Evolutionary conservation across 2,888 invertebrate genomes (phyloP).

Genomic region (Drosophila meridionalis): DNA sequence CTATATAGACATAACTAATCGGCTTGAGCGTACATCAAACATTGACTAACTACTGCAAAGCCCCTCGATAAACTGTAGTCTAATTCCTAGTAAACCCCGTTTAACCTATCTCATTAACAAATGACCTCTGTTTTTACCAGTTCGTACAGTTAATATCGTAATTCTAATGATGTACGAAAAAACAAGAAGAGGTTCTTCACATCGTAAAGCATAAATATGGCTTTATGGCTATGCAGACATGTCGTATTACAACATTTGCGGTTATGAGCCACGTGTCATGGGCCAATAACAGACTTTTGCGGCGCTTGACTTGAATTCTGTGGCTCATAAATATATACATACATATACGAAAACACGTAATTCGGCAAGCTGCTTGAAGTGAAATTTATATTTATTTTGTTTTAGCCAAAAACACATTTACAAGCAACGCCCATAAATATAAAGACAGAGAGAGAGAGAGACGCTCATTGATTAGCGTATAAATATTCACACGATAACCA

Average conservation of each 20-base stretch:
- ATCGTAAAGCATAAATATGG: conserved; percentile 26
- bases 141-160: background rate
- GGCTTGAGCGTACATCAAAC: background rate
- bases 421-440: conserved; percentile 53
- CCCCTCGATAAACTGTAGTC: background rate
- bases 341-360: conserved; percentile 29
- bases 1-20: background rate
- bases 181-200: conserved; percentile 8
- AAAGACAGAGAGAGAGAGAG: conserved; percentile 9
- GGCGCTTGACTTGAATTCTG: conserved; percentile 10
- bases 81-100: background rate
- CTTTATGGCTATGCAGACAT: conserved; percentile 32
- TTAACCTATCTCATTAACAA: background rate
- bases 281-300: conserved; percentile 30
- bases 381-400: conserved; percentile 28
- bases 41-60: background rate
- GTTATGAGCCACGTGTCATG: conserved; percentile 43
- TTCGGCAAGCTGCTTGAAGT: conserved; percentile 25
- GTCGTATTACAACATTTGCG: conserved; percentile 18
- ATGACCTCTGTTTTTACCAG: background rate
- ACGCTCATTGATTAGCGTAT: conserved; percentile 66
- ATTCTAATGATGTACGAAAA: background rate
- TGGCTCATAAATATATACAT: conserved; percentile 21
- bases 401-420: conserved; percentile 30
- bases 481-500: conserved; percentile 63